phyloP scores from a whole-genome alignment of 2,113 vertebrate species.

The Entomyzon cyanotis region DNA sequence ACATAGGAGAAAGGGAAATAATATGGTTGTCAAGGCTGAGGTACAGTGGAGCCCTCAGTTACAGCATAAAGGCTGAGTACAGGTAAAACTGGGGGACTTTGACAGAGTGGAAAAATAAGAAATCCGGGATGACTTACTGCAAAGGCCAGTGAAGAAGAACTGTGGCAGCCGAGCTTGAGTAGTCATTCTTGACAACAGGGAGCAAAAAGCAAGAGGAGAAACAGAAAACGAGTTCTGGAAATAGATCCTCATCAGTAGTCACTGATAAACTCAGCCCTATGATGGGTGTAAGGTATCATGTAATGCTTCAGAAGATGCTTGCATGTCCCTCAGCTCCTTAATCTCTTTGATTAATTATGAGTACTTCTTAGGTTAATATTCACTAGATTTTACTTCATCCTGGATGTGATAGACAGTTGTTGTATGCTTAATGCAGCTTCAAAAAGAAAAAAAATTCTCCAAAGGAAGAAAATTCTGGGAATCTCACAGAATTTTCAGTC shows the following conservation, averaged over 20 bases:
- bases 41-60: neutral
- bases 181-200: neutral
- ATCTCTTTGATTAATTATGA: neutral
- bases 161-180: neutral
- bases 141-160: neutral
- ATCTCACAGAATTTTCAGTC: neutral
- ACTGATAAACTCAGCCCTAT: neutral
- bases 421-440: neutral
- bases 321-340: neutral
- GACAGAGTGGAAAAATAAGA: neutral
- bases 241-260: neutral
- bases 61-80: neutral
- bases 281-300: neutral
- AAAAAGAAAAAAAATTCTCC: neutral
- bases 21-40: neutral
- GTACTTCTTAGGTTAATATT: neutral
- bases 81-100: neutral
- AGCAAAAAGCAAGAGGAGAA: neutral
- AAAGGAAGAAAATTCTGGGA: neutral
- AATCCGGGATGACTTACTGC: neutral
- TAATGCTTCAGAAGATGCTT: neutral
- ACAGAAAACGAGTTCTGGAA: neutral
- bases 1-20: neutral
- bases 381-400: neutral
- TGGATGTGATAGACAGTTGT: neutral